Base-by-base conservation (phyloP, 2,113 vertebrate genomes). In the Austrofundulus limnaeus region DNA sequence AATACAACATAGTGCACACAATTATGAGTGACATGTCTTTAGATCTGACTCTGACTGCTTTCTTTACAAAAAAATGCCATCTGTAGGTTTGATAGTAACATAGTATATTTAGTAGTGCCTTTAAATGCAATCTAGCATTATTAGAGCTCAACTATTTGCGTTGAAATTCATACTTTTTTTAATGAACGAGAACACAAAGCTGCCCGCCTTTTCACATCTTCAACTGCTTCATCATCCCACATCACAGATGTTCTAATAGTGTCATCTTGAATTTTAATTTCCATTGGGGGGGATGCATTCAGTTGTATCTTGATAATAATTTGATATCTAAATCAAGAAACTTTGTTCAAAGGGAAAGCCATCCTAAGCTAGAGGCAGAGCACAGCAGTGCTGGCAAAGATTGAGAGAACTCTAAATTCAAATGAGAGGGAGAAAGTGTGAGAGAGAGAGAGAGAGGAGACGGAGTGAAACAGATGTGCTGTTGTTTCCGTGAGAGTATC, bases 401-500 rank as follows among this genome's bases (percentile, higher is more conserved):
- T 67, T 69, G 83, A 87, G 78, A 76, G 80, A 81, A 83, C 51
- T 74, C 78, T 41, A 66, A 70, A 85, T 84, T 87, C 81, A 81
- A 86, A 89, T 83, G 79, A 80, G 80, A 20, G 42, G 25, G 3
- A 45, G 42, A n/a, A n/a, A n/a, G n/a, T n/a, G n/a, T n/a, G n/a
- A n/a, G 19, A 20, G 43, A 46, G n/a, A 71, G 63, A 43, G 54
- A 61, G 64, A 54, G 61, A 61, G 77, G 72, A 82, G 75, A 86
- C 49, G 70, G 76, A 81, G 78, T 66, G 77, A 86, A 84, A 85
- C 83, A 86, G 85, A 85, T 85, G 84, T 64, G 75, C 77, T 39
- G 82, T 80, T 83, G 80, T 72, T 65, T 76, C 28, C 1, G 61
- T 45, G 61, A 24, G 19, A 66, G 64, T 45, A n/a, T 51, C 66